These are phyloP conservation scores for Sisor rabdophorus DNA, from an alignment of 2,113 vertebrate genomes.

Conservation along the genomic window DNA sequence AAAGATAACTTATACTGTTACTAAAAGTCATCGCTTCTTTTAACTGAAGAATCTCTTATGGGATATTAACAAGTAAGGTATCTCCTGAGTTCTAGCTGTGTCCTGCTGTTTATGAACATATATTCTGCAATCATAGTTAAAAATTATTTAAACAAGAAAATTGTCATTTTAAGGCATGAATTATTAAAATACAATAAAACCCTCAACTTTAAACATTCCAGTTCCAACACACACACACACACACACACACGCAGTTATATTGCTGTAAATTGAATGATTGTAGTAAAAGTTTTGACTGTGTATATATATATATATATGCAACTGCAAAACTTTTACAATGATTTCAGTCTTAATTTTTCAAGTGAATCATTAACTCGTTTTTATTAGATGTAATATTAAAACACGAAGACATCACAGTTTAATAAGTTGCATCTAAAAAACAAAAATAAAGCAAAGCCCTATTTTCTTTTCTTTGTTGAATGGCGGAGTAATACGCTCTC, in stretches of 20 bases:
- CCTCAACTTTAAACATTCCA: too few relatives aligned
- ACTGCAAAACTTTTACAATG: not conserved
- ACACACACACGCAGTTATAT: not conserved
- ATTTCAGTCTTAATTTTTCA: not conserved
- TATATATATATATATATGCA: not conserved
- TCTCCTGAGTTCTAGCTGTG: too few relatives aligned
- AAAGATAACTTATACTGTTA: not conserved
- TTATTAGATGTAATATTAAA: too few relatives aligned
- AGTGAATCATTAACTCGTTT: too few relatives aligned
- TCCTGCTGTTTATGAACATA: not conserved
- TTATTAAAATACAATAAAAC: too few relatives aligned
- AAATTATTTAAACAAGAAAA: too few relatives aligned
- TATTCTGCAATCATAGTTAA: not conserved
- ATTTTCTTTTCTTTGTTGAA: conserved; percentile 40
- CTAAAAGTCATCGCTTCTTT: too few relatives aligned
- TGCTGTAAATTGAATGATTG: not conserved
- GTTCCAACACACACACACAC: too few relatives aligned
- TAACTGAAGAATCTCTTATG: too few relatives aligned
- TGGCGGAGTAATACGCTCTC: conserved; percentile 48
- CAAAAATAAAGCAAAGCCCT: conserved; percentile 18
- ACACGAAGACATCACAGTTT: not conserved
- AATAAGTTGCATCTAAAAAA: too few relatives aligned
- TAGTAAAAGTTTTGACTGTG: not conserved
- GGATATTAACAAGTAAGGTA: too few relatives aligned
- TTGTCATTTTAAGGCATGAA: too few relatives aligned